Percentiles rank a stretch among this genome's conserved stretches.
These are phyloP conservation scores for Rhorus exstirpatorius DNA, from an alignment of 2,888 invertebrate genomes.

Conservation along the genomic window DNA sequence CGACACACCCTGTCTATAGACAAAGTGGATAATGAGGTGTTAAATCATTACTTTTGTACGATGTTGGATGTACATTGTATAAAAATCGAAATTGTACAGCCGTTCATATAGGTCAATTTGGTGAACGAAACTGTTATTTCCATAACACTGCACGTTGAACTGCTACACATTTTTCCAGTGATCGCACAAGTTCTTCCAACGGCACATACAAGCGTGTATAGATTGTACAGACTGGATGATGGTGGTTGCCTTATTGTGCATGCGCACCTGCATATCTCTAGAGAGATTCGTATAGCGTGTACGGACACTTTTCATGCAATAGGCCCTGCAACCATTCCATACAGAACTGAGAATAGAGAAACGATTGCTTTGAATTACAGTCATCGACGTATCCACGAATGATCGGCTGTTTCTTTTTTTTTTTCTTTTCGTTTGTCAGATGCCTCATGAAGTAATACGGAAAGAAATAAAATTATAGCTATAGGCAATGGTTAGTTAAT, in stretches of 20 bases:
- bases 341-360: conserved; percentile 3
- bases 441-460: neutral
- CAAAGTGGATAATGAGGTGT: no score
- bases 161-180: neutral
- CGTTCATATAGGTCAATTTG: no score
- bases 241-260: conserved; percentile 26
- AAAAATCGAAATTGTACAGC: no score
- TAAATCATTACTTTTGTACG: no score
- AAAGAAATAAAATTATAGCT: neutral
- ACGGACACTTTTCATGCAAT: conserved; percentile 22
- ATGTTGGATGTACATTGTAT: no score
- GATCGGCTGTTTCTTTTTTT: neutral
- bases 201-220: neutral
- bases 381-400: neutral
- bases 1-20: no score
- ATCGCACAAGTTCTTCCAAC: neutral
- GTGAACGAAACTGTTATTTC: no score
- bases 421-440: neutral
- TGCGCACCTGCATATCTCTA: conserved; percentile 22
- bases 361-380: conserved; percentile 22
- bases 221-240: conserved; percentile 5
- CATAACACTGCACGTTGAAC: no score
- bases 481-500: neutral
- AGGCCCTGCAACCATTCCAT: conserved; percentile 29
- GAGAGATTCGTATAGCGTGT: conserved; percentile 34